These are phyloP conservation scores for Onychorhynchus coronatus DNA, from an alignment of 2,113 vertebrate species.

Conservation along the genomic window DNA sequence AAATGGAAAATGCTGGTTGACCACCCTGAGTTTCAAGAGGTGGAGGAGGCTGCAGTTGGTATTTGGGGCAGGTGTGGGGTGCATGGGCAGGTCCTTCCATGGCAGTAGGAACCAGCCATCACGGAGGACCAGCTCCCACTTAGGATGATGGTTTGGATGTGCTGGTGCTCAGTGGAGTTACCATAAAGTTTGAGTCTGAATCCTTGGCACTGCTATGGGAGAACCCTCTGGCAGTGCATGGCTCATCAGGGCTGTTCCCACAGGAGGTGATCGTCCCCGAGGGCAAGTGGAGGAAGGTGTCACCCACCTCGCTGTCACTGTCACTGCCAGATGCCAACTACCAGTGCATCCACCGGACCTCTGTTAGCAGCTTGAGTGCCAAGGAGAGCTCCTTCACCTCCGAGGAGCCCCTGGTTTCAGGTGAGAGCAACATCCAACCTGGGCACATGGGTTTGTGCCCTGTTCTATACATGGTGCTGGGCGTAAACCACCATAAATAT, in stretches of 20 bases:
- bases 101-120: background rate
- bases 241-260: background rate
- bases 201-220: background rate
- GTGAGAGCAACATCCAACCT: background rate
- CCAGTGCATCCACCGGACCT: constrained; percentile 78
- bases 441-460: accelerated
- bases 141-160: background rate
- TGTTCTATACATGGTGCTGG: accelerated
- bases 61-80: background rate
- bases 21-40: accelerated
- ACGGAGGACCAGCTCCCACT: background rate
- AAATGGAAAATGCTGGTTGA: background rate
- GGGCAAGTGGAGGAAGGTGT: constrained; percentile 91
- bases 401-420: constrained; percentile 74
- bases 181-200: background rate
- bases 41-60: background rate
- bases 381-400: constrained; percentile 79
- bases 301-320: constrained; percentile 78
- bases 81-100: background rate
- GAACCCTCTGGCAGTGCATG: accelerated
- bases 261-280: constrained; percentile 84
- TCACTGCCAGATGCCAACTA: constrained; percentile 79
- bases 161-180: background rate
- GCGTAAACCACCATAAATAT: background rate
- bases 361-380: constrained; percentile 78